A percentile compares a stretch with the other conserved stretches of the same genome.
Conservation (phyloP, 2,888 invertebrate genomes). For the Xestia sexstrigata region DNA sequence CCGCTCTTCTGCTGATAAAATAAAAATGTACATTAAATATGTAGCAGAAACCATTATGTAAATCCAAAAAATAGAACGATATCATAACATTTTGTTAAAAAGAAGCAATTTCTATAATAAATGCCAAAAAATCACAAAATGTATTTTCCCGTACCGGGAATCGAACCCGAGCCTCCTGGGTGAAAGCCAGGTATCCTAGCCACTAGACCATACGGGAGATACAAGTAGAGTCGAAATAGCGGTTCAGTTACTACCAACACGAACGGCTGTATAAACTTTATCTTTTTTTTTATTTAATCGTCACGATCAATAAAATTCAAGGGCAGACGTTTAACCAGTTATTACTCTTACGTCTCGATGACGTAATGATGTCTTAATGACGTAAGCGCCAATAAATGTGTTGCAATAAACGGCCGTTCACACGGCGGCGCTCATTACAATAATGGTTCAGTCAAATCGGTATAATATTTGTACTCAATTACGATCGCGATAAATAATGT, state of each 20-base stretch:
- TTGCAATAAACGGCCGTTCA: neutral
- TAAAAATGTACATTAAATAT: no score
- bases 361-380: neutral
- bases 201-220: constrained; percentile 92
- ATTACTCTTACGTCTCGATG: neutral
- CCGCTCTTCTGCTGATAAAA: no score
- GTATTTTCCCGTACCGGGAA: constrained; percentile 92
- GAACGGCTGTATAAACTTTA: constrained; percentile 6
- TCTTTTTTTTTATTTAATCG: constrained; percentile 3
- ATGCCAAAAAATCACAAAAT: neutral
- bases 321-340: neutral
- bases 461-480: neutral
- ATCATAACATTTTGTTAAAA: neutral
- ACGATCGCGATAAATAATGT: neutral
- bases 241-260: fast-evolving
- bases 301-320: constrained; percentile 1
- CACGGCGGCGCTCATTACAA: neutral
- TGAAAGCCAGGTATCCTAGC: constrained; percentile 94
- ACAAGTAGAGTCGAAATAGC: fast-evolving
- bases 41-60: neutral
- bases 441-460: neutral
- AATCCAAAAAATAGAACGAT: neutral
- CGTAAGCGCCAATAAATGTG: constrained; percentile 14
- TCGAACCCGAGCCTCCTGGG: constrained; percentile 94
- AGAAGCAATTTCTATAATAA: neutral